Percentiles rank a stretch among this genome's conserved stretches.
phyloP scores from a whole-genome alignment of 2,888 invertebrate species.

The Philereme vetulata region DNA sequence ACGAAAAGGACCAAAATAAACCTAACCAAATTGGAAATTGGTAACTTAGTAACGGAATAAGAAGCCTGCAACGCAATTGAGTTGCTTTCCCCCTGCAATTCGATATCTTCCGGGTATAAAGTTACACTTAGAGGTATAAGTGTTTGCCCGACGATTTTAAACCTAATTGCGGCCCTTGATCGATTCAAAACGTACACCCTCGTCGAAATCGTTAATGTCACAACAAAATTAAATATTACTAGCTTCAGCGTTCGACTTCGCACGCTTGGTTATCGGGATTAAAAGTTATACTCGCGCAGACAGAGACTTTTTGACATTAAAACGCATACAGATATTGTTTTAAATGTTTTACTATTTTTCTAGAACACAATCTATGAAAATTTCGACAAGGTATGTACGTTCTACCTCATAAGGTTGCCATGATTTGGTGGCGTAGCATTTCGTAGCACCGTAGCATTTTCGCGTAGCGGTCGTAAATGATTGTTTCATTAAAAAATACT shows the following conservation, averaged over 20 bases:
- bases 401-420: too few relatives aligned
- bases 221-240: constrained; percentile 46
- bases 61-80: constrained; percentile 25
- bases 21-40: constrained; percentile 2
- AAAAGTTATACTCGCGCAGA: too few relatives aligned
- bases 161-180: constrained; percentile 43
- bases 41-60: constrained; percentile 23
- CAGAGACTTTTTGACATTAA: too few relatives aligned
- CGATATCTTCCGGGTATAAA: constrained; percentile 36
- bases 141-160: constrained; percentile 35
- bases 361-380: too few relatives aligned
- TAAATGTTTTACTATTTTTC: too few relatives aligned
- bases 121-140: constrained; percentile 28
- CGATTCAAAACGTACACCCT: constrained; percentile 43
- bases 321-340: too few relatives aligned
- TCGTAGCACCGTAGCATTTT: constrained; percentile 13
- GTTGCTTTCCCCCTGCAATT: constrained; percentile 27
- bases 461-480: constrained; percentile 2
- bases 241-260: too few relatives aligned
- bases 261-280: too few relatives aligned
- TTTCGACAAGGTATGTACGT: too few relatives aligned
- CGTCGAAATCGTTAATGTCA: constrained; percentile 55
- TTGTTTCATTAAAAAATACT: not conserved
- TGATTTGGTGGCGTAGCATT: constrained; percentile 10
- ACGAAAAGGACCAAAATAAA: not conserved